These are phyloP conservation scores for Carlito syrichta DNA, from an alignment of 2,113 vertebrate species.

Conservation along the genomic window DNA sequence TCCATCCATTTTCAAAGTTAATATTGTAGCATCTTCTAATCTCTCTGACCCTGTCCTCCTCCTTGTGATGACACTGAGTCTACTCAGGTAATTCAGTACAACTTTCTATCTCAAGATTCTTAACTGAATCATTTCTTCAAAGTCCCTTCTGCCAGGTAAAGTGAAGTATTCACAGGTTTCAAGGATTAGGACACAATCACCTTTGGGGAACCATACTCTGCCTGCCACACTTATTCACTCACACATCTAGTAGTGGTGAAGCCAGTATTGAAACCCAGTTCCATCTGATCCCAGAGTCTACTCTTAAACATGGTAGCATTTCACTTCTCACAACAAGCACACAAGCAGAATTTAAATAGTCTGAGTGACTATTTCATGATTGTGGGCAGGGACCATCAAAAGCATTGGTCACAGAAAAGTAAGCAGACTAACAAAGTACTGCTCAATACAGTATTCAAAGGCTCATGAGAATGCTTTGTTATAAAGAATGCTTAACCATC, in stretches of 20 bases:
- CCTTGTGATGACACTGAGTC: not conserved
- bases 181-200: too few relatives aligned
- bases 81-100: not conserved
- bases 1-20: not conserved
- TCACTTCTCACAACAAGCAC: not conserved
- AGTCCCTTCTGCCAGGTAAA: not conserved
- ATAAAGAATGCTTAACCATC: not conserved
- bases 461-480: not conserved
- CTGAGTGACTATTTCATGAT: not conserved
- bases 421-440: not conserved
- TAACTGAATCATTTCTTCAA: not conserved
- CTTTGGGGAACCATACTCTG: not conserved
- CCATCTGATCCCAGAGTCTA: not conserved
- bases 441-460: not conserved
- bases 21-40: accelerated
- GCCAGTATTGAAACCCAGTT: not conserved
- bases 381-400: not conserved
- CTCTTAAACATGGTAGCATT: not conserved
- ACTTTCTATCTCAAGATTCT: not conserved
- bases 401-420: not conserved
- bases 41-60: not conserved
- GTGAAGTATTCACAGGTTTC: not conserved
- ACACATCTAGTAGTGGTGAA: not conserved
- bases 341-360: not conserved
- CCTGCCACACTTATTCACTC: not conserved